Evolutionary conservation across 2,113 vertebrate genomes (phyloP), one percentile per base, ranked within the genome.

Genomic region (Cephalopterus ornatus): DNA sequence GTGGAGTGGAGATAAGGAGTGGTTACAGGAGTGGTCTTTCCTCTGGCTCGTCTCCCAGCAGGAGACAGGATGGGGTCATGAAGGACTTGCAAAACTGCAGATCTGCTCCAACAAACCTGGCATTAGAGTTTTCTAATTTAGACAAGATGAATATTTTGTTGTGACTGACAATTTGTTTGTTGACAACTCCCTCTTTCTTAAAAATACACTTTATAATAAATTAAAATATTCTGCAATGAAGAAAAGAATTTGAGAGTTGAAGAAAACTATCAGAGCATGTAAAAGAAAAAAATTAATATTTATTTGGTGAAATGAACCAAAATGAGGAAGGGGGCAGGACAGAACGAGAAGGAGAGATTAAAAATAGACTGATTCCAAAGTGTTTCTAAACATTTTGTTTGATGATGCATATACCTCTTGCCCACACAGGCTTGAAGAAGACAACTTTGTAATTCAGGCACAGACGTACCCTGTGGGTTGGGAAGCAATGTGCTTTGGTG

Each of bases 351-450:
- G 26, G 47, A 80, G 35, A 55, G 70, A 78, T 41, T 92, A 75
- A 92, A 91, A 97, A 92, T 76, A 95, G 61, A 35, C 35, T 33
- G 39, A 85, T 76, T 85, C 47, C 67, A 61, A 89, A 89, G 27
- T 39, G 50, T 85, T 73, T 92, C 89, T 82, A 85, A 92, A 86
- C 79, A 87, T 81, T 89, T 93, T 88, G 71, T 79, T 63, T 89
- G 91, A 75, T 68, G 78, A 35, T 90, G 72, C 35, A 18, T 85
- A 81, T 86, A 72, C 59, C 20, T 86, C 76, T 75, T 93, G 63
- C 92, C 84, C 73, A 93, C 71, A 61, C 89, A 85, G 52, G 76
- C 74, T 59, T 94, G 62, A 89, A 94, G 91, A 90, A 94, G 85
- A 68, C 71, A n/a, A 74, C 76, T 94, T 90, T 82, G 66, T 92